Conservation (phyloP, 2,888 invertebrate genomes). For the Netelia melanura region DNA sequence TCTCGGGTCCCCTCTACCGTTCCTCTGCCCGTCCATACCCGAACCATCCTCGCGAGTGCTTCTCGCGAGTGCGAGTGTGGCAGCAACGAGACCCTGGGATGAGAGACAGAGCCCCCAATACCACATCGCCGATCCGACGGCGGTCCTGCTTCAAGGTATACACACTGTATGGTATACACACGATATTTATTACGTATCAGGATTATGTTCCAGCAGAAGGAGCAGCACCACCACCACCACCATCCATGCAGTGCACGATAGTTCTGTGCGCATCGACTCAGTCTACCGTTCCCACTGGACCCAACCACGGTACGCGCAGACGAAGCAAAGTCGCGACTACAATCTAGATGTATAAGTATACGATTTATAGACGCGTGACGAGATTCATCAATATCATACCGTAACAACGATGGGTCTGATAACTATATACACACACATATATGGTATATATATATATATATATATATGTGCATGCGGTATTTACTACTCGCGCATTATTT, state of each 20-base stretch:
- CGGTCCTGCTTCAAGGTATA: constrained; percentile 65
- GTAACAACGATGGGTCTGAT: not conserved
- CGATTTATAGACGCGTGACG: constrained; percentile 60
- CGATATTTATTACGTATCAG: constrained; percentile 82
- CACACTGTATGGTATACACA: constrained; percentile 60
- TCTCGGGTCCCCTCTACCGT: constrained; percentile 84
- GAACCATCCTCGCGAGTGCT: constrained; percentile 69
- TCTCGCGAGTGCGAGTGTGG: constrained; percentile 74
- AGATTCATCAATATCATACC: constrained; percentile 71
- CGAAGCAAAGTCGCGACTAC: constrained; percentile 49
- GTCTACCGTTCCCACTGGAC: constrained; percentile 56
- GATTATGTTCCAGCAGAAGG: constrained; percentile 77
- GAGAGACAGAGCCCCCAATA: constrained; percentile 80
- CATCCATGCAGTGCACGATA: constrained; percentile 51
- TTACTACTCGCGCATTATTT: constrained; percentile 36
- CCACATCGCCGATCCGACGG: constrained; percentile 68
- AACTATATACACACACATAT: not conserved
- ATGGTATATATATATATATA: not conserved
- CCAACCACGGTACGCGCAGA: constrained; percentile 13
- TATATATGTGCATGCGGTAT: constrained; percentile 9
- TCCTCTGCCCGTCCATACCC: constrained; percentile 79
- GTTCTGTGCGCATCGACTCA: constrained; percentile 41
- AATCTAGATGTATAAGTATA: constrained; percentile 42
- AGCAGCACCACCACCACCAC: constrained; percentile 36
- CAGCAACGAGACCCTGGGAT: constrained; percentile 73